Percentiles rank a stretch among this genome's conserved stretches.
Evolutionary conservation across 2,888 invertebrate species (phyloP).

Genomic region (Drosophila buzzatii): DNA sequence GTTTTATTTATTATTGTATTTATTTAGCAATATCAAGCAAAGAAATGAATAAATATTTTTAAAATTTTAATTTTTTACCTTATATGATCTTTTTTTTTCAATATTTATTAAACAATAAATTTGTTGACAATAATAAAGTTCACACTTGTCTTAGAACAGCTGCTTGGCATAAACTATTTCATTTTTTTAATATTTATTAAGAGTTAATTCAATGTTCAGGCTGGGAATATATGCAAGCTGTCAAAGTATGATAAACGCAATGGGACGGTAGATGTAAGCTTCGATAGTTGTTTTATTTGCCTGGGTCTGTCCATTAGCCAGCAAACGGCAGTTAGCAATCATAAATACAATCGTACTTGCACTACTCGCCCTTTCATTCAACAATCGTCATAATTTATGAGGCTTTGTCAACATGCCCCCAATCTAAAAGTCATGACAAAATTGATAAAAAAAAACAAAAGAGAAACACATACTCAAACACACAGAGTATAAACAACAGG

Average conservation of each 20-base stretch:
- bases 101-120: no score
- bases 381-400: conserved; percentile 74
- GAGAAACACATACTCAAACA: neutral
- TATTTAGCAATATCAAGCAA: no score
- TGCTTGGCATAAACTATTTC: conserved; percentile 30
- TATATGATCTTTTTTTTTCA: no score
- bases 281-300: conserved; percentile 14
- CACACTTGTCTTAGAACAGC: conserved; percentile 40
- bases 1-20: neutral
- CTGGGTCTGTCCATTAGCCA: conserved; percentile 28
- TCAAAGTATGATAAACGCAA: conserved; percentile 6
- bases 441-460: conserved; percentile 68
- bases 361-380: conserved; percentile 37
- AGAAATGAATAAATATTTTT: no score
- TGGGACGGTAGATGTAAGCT: conserved; percentile 5
- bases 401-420: conserved; percentile 36
- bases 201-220: conserved; percentile 61
- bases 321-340: conserved; percentile 61
- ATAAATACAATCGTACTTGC: conserved; percentile 46
- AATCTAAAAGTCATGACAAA: conserved; percentile 57
- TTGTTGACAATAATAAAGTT: neutral
- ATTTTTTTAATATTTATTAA: conserved; percentile 31
- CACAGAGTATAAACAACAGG: conserved; percentile 43
- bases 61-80: no score
- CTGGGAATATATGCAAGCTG: conserved; percentile 42